Percentiles rank a stretch among this genome's conserved stretches.
Conservation (phyloP, 2,888 invertebrate genomes). For the Ornithoptera priamus region DNA sequence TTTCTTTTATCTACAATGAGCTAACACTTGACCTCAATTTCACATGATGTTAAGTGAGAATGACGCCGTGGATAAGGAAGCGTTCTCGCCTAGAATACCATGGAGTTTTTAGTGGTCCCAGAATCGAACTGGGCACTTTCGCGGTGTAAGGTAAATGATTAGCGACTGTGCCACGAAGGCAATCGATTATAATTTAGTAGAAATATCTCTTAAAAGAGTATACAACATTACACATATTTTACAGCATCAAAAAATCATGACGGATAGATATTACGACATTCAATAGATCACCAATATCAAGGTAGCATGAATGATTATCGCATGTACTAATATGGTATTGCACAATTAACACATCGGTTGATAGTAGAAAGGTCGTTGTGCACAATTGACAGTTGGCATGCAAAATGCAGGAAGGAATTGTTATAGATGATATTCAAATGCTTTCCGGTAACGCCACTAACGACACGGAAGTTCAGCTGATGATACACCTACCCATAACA, state of each 20-base stretch:
- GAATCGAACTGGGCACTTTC: too few relatives aligned
- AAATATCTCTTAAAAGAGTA: neutral
- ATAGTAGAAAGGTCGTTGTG: slow-evolving; percentile 3
- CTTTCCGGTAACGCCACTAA: too few relatives aligned
- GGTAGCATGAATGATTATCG: slow-evolving; percentile 1
- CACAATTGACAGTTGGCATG: slow-evolving; percentile 25
- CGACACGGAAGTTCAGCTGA: neutral
- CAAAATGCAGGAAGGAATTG: slow-evolving; percentile 12
- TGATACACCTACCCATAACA: neutral
- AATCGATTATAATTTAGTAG: neutral
- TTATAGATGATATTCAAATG: too few relatives aligned
- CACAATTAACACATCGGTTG: slow-evolving; percentile 1
- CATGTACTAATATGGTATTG: neutral
- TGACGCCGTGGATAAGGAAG: too few relatives aligned
- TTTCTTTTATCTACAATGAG: too few relatives aligned
- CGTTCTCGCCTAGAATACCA: too few relatives aligned
- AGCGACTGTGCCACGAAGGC: too few relatives aligned
- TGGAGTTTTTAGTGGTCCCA: too few relatives aligned
- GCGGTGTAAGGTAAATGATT: too few relatives aligned
- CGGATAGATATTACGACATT: slow-evolving; percentile 11
- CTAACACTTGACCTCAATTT: too few relatives aligned
- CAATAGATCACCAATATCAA: neutral
- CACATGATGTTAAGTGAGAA: too few relatives aligned
- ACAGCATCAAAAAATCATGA: slow-evolving; percentile 8
- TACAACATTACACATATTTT: slow-evolving; percentile 7